These are phyloP conservation scores for Ommatoiulus sabulosus DNA, from an alignment of 2,888 invertebrate species.

Conservation along the genomic window DNA sequence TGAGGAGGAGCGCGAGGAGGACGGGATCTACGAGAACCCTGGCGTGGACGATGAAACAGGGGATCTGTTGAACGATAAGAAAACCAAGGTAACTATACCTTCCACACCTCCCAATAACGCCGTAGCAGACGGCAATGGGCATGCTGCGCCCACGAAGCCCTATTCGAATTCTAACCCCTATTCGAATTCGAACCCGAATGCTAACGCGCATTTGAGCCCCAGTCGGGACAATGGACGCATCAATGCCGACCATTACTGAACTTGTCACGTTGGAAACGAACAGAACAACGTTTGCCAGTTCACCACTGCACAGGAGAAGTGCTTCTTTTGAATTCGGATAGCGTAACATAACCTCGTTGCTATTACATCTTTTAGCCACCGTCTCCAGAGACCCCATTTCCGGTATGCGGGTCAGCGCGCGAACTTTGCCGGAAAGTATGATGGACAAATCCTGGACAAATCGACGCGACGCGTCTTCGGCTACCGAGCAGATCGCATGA, in stretches of 20 bases:
- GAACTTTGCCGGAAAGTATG: too few species aligned
- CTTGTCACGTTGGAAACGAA: background rate
- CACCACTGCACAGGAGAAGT: background rate
- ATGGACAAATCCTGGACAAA: too few species aligned
- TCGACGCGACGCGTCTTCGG: too few species aligned
- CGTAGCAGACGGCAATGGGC: constrained; percentile 48
- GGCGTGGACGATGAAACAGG: constrained; percentile 59
- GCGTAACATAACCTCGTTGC: too few species aligned
- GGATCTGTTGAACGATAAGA: constrained; percentile 58
- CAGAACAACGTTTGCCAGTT: background rate
- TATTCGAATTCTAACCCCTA: background rate
- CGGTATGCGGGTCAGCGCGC: too few species aligned
- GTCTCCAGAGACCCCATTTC: too few species aligned
- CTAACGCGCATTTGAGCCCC: constrained; percentile 8
- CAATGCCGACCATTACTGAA: constrained; percentile 37
- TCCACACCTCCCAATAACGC: background rate
- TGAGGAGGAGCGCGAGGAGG: constrained; percentile 75
- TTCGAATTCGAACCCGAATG: constrained; percentile 7
- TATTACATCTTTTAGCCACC: too few species aligned
- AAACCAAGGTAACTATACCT: constrained; percentile 50
- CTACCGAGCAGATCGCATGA: too few species aligned
- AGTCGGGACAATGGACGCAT: constrained; percentile 49
- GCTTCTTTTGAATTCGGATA: too few species aligned
- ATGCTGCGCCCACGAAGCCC: background rate
- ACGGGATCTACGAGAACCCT: constrained; percentile 60